phyloP scores from a whole-genome alignment of 2,888 invertebrate genomes.

The Protonemura montana region DNA sequence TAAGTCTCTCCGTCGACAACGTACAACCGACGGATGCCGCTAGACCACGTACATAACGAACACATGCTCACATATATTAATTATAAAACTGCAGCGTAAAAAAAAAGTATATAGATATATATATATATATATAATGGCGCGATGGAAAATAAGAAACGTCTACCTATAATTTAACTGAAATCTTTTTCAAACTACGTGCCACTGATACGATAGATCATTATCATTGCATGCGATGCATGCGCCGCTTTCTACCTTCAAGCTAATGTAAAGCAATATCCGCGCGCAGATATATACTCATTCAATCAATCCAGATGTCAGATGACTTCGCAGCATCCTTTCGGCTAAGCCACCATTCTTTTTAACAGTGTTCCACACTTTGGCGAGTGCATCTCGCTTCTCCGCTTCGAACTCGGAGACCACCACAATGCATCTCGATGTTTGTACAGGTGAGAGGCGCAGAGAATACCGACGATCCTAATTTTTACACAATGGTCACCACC shows the following conservation, averaged over 20 bases:
- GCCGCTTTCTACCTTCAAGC: background rate
- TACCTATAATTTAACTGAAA: background rate
- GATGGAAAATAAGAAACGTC: background rate
- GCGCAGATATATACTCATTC: background rate
- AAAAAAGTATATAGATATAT: too few relatives aligned
- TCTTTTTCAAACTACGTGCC: background rate
- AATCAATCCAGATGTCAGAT: background rate
- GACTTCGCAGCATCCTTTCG: background rate
- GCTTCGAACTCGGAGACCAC: background rate
- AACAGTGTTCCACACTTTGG: too few relatives aligned
- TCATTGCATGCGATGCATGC: background rate
- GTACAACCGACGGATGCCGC: background rate
- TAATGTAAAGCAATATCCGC: background rate
- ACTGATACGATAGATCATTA: constrained; percentile 7
- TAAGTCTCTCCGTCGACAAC: background rate
- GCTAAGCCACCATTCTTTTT: too few relatives aligned
- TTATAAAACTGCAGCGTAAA: background rate
- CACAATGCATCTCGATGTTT: constrained; percentile 25
- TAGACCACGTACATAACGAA: background rate
- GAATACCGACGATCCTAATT: constrained; percentile 19
- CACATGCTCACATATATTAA: constrained; percentile 12
- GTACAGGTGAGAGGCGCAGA: constrained; percentile 29
- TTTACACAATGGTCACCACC: constrained; percentile 29
- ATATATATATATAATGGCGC: too few relatives aligned
- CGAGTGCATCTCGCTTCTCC: background rate